These are phyloP conservation scores for Leptobrachium ailaonicum DNA, from an alignment of 2,113 vertebrate species.

Conservation along the genomic window DNA sequence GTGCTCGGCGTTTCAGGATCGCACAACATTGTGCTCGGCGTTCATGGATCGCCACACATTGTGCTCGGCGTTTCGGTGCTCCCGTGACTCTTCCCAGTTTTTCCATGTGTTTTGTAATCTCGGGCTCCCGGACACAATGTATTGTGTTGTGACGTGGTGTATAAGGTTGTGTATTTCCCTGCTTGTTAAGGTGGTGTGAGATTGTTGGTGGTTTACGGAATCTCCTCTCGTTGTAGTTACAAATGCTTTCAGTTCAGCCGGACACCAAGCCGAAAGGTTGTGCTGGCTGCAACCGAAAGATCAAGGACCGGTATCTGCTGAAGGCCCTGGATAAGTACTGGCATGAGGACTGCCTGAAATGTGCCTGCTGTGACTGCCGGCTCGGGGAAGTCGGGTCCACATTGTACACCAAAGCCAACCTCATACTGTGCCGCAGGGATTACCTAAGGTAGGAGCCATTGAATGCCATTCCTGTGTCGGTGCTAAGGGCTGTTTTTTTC, in stretches of 20 bases:
- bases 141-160: too few relatives aligned
- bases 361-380: conserved; percentile 95
- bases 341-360: conserved; percentile 98
- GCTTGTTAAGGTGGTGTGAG: not conserved
- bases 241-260: conserved; percentile 99
- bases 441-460: conserved; percentile 85
- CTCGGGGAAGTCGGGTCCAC: conserved; percentile 97
- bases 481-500: too few relatives aligned
- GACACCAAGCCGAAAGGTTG: conserved; percentile 99
- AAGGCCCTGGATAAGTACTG: conserved; percentile 98
- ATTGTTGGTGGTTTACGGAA: conserved; percentile 14
- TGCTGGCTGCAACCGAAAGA: conserved; percentile 99
- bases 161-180: too few relatives aligned
- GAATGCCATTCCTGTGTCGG: too few relatives aligned
- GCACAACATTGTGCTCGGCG: too few relatives aligned
- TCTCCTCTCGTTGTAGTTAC: conserved; percentile 78
- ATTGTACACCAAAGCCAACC: conserved; percentile 98
- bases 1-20: too few relatives aligned
- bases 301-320: conserved; percentile 97
- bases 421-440: conserved; percentile 96
- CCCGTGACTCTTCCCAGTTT: too few relatives aligned
- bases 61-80: too few relatives aligned
- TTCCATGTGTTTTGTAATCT: too few relatives aligned
- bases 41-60: too few relatives aligned
- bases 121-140: too few relatives aligned